Conservation (phyloP, 2,797 vertebrate genomes). For the Eulemur albifrons region DNA sequence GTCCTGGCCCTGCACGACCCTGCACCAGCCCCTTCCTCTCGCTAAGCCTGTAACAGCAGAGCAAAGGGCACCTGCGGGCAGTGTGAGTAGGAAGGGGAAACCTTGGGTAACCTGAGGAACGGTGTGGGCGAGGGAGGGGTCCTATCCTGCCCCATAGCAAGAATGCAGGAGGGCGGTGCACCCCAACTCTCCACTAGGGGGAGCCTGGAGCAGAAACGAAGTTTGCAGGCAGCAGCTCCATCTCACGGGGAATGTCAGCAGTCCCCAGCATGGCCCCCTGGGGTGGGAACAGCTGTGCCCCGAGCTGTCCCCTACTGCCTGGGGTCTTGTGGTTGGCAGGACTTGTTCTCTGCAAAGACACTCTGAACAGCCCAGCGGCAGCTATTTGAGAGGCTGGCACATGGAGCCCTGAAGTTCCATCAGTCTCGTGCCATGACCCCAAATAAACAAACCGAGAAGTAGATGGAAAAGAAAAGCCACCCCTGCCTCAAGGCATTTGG, state of each 20-base stretch:
- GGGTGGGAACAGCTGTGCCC: background rate
- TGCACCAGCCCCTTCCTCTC: background rate
- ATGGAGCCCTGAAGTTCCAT: background rate
- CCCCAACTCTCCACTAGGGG: slow-evolving; percentile 59
- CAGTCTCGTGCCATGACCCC: background rate
- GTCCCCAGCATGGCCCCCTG: fast-evolving
- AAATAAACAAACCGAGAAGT: background rate
- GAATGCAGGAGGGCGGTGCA: background rate
- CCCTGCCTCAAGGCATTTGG: fast-evolving
- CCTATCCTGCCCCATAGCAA: background rate
- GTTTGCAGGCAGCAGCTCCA: background rate
- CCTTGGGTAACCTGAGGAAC: background rate
- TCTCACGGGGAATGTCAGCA: background rate
- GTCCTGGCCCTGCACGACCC: background rate
- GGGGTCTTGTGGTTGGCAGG: background rate
- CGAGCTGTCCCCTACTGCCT: background rate
- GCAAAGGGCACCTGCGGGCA: too few species aligned
- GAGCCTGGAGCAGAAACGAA: slow-evolving; percentile 17
- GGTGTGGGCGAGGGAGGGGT: fast-evolving
- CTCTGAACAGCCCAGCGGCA: background rate
- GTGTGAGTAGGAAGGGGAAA: background rate
- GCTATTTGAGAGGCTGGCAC: background rate
- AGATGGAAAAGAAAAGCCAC: background rate
- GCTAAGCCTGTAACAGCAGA: background rate
- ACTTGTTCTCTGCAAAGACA: background rate